phyloP scores from a whole-genome alignment of 2,888 invertebrate genomes.

The Catocala nupta region DNA sequence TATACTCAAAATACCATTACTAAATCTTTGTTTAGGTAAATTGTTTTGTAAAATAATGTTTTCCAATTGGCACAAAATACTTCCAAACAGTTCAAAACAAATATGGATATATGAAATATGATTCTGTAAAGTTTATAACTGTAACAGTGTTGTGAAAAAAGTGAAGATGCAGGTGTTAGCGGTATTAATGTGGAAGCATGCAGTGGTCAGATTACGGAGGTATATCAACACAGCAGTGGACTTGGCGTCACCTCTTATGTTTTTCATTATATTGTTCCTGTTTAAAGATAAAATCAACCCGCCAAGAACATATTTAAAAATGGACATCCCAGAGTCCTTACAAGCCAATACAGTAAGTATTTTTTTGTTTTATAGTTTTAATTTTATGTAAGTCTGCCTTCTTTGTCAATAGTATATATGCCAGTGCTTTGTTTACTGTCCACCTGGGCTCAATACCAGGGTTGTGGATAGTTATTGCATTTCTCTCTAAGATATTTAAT shows the following conservation, averaged over 20 bases:
- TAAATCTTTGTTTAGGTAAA: too few species aligned
- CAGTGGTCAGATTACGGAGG: conserved; percentile 58
- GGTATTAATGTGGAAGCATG: conserved; percentile 68
- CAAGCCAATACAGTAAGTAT: conserved; percentile 18
- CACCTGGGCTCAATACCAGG: too few species aligned
- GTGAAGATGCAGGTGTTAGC: conserved; percentile 42
- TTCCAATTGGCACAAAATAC: too few species aligned
- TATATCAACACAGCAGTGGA: conserved; percentile 61
- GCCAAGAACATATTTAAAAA: neutral
- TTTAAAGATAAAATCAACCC: conserved; percentile 30
- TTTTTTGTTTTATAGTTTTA: neutral
- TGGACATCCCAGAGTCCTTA: conserved; percentile 1
- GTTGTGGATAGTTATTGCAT: too few species aligned
- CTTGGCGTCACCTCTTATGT: conserved; percentile 52
- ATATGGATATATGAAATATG: neutral
- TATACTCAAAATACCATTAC: too few species aligned
- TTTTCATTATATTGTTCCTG: conserved; percentile 49
- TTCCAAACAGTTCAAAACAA: too few species aligned
- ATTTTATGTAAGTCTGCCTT: too few species aligned
- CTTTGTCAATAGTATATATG: too few species aligned
- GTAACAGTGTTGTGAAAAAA: conserved; percentile 1
- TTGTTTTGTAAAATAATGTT: too few species aligned
- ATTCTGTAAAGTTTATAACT: neutral
- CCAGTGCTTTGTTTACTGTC: too few species aligned
- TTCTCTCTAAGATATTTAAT: too few species aligned